Percentiles rank a stretch among this genome's conserved stretches.
These are phyloP conservation scores for Macaria notata DNA, from an alignment of 2,888 invertebrate genomes.

Conservation along the genomic window DNA sequence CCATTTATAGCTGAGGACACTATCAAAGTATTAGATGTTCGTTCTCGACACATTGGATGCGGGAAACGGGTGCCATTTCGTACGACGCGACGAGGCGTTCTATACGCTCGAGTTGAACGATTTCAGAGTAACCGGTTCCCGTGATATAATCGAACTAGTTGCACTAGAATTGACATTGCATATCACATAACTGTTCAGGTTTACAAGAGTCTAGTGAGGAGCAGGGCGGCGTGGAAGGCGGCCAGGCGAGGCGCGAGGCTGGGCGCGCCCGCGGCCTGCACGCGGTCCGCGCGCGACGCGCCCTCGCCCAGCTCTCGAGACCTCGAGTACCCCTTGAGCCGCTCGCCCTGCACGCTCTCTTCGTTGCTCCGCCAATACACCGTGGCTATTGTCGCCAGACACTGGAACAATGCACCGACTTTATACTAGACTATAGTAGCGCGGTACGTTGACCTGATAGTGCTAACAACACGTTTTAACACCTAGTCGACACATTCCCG, in stretches of 20 bases:
- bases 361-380: slow-evolving; percentile 94
- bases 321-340: slow-evolving; percentile 89
- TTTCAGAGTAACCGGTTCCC: not conserved
- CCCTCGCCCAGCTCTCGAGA: slow-evolving; percentile 88
- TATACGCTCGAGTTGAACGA: slow-evolving; percentile 5
- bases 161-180: slow-evolving; percentile 24
- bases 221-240: slow-evolving; percentile 38
- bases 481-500: too few relatives aligned
- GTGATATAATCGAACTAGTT: slow-evolving; percentile 4
- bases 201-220: slow-evolving; percentile 34
- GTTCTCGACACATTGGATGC: slow-evolving; percentile 6
- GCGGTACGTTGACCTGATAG: too few relatives aligned
- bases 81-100: not conserved
- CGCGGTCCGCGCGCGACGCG: slow-evolving; percentile 87
- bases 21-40: slow-evolving; percentile 17
- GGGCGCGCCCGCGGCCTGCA: slow-evolving; percentile 84
- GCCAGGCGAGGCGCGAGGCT: slow-evolving; percentile 39
- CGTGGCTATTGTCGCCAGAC: slow-evolving; percentile 93
- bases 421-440: slow-evolving; percentile 1
- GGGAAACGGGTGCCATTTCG: slow-evolving; percentile 10
- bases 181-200: slow-evolving; percentile 30
- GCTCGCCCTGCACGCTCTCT: slow-evolving; percentile 91
- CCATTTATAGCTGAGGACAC: slow-evolving; percentile 16
- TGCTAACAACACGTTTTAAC: too few relatives aligned
- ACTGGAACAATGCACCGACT: slow-evolving; percentile 69